phyloP scores from a whole-genome alignment of 2,113 vertebrate species.

The Leucoraja erinaceus region DNA sequence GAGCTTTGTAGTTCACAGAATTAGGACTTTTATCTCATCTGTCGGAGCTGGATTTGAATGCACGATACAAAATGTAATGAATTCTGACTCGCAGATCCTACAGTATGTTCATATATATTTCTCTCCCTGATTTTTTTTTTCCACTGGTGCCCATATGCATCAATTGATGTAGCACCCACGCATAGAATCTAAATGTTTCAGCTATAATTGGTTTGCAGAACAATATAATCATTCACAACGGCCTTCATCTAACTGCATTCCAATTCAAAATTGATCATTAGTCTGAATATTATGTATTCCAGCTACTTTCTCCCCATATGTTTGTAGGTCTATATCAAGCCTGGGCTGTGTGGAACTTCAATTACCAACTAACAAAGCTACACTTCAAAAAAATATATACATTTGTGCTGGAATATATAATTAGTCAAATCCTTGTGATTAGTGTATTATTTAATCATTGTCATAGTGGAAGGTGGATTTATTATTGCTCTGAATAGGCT shows the following conservation, averaged over 20 bases:
- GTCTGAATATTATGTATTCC: neutral
- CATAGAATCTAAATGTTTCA: constrained; percentile 13
- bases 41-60: neutral
- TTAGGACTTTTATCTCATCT: constrained; percentile 21
- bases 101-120: neutral
- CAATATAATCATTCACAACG: constrained; percentile 5
- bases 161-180: neutral
- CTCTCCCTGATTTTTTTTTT: neutral
- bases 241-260: constrained; percentile 23
- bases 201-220: neutral
- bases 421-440: too few species aligned
- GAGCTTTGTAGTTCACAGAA: neutral
- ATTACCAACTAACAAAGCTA: neutral
- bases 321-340: neutral
- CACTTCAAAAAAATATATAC: neutral
- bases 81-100: neutral
- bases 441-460: neutral
- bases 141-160: neutral
- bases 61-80: neutral
- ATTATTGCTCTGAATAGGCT: neutral
- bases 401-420: neutral
- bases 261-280: constrained; percentile 28
- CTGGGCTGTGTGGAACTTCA: neutral
- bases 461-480: neutral
- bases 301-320: constrained; percentile 1